phyloP scores from a whole-genome alignment of 2,888 invertebrate species.

The Pecten maximus region DNA sequence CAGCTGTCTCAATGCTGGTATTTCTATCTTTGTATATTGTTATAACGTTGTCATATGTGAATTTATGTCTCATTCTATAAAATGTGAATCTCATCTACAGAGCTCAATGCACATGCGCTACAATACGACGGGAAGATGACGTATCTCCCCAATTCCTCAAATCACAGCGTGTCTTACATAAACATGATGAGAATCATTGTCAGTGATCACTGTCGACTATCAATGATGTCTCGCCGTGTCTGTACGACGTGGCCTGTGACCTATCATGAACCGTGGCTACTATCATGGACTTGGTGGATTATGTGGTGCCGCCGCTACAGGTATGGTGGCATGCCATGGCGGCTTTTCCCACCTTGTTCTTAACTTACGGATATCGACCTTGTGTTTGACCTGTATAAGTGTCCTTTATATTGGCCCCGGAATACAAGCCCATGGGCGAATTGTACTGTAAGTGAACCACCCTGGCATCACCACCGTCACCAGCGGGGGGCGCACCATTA shows the following conservation, averaged over 20 bases:
- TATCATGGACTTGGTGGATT: constrained; percentile 1
- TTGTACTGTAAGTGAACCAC: constrained; percentile 82
- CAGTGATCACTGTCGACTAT: background rate
- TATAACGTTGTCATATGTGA: background rate
- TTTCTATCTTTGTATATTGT: background rate
- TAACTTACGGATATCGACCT: constrained; percentile 63
- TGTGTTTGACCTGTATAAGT: constrained; percentile 77
- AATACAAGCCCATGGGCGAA: constrained; percentile 81
- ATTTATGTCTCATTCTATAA: background rate
- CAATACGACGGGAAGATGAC: background rate
- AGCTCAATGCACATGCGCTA: constrained; percentile 5
- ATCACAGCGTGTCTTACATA: background rate
- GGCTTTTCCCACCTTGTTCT: constrained; percentile 41
- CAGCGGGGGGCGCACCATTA: constrained; percentile 50
- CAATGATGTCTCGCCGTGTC: background rate
- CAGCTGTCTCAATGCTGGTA: background rate
- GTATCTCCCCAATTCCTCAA: background rate
- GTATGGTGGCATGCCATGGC: constrained; percentile 27
- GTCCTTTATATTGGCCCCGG: constrained; percentile 77
- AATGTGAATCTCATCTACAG: background rate
- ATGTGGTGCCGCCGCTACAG: background rate
- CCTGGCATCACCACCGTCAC: constrained; percentile 63
- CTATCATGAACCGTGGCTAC: background rate
- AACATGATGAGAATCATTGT: background rate
- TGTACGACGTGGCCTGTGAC: background rate